Percentiles rank a stretch among this genome's conserved stretches.
phyloP scores from a whole-genome alignment of 2,113 vertebrate genomes.

The Semnornis frantzii region DNA sequence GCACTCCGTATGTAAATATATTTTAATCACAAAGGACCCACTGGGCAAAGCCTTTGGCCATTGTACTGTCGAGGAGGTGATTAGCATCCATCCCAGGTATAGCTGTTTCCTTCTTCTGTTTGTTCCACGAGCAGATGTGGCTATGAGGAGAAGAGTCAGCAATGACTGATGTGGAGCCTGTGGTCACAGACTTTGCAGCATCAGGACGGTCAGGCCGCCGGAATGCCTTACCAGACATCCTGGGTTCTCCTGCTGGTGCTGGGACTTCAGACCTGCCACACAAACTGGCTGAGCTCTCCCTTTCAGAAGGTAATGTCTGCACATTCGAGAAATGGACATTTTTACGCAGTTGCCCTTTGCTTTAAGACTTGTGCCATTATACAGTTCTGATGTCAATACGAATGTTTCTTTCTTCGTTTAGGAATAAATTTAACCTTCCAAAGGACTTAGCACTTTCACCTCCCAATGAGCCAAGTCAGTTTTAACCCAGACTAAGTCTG shows the following conservation, averaged over 20 bases:
- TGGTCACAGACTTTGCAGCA: constrained; percentile 82
- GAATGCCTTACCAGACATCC: constrained; percentile 87
- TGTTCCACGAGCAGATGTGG: constrained; percentile 75
- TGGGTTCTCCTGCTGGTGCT: constrained; percentile 73
- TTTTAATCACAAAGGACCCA: background rate
- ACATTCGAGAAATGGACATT: background rate
- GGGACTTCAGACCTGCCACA: constrained; percentile 79
- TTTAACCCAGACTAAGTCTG: background rate
- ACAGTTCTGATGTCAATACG: background rate
- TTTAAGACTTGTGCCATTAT: background rate
- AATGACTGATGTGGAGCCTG: constrained; percentile 90
- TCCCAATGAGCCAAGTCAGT: background rate
- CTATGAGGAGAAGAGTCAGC: constrained; percentile 83
- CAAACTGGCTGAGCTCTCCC: constrained; percentile 79
- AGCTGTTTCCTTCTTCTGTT: background rate
- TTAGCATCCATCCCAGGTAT: background rate
- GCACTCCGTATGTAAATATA: background rate
- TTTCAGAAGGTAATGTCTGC: constrained; percentile 79
- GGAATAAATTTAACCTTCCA: background rate
- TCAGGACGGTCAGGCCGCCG: constrained; percentile 86
- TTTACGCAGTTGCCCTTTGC: background rate
- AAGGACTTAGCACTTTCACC: background rate
- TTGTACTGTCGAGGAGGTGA: background rate
- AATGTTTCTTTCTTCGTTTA: background rate
- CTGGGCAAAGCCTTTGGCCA: background rate